phyloP scores from a whole-genome alignment of 2,113 vertebrate genomes.

The Notothenia coriiceps region DNA sequence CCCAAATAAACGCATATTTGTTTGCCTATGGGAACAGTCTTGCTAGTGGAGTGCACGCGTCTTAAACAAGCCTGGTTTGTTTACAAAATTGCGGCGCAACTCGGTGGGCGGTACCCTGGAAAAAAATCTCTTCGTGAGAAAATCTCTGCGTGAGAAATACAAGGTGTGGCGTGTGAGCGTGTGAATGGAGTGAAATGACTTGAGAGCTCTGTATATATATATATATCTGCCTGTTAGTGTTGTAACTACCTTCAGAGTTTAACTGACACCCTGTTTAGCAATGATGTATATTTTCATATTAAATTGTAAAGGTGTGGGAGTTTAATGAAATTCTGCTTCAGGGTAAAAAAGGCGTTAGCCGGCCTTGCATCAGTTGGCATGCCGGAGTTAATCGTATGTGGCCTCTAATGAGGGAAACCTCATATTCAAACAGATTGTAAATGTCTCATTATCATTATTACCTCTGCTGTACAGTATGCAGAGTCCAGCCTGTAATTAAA shows the following conservation, averaged over 20 bases:
- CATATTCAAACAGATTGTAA: conserved; percentile 8
- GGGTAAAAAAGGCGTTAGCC: not conserved
- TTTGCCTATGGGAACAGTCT: too few relatives aligned
- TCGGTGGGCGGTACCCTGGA: too few relatives aligned
- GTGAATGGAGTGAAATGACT: too few relatives aligned
- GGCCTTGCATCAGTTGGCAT: not conserved
- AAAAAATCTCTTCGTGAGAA: too few relatives aligned
- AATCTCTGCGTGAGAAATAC: too few relatives aligned
- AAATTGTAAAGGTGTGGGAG: not conserved
- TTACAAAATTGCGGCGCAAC: too few relatives aligned
- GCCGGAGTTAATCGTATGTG: conserved; percentile 8
- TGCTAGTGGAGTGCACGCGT: too few relatives aligned
- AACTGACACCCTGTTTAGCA: not conserved
- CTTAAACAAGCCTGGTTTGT: too few relatives aligned
- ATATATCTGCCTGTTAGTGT: not conserved
- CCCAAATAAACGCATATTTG: too few relatives aligned
- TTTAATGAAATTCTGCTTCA: not conserved
- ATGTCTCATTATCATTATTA: conserved; percentile 22
- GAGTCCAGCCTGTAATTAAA: conserved; percentile 18
- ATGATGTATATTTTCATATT: not conserved
- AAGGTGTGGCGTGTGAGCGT: too few relatives aligned
- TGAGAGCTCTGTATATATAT: too few relatives aligned
- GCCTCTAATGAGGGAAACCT: conserved; percentile 18
- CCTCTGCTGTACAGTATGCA: not conserved
- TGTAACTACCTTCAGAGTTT: not conserved